Conservation (phyloP, 1,140 invertebrate species). For the Drosophila nikananu region DNA sequence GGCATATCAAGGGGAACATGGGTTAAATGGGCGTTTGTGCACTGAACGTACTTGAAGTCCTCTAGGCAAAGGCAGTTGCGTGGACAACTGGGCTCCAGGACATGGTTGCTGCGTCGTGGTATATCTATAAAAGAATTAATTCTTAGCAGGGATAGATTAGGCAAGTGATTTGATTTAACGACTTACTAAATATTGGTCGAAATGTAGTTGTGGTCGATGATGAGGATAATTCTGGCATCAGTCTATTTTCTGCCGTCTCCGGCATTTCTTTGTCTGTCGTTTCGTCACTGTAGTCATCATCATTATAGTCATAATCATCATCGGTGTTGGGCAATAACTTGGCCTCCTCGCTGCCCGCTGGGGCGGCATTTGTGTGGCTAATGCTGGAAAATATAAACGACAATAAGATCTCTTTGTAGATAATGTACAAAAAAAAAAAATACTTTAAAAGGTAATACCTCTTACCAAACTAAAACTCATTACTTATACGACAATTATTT, state of each 20-base stretch:
- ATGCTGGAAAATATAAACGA: slow-evolving; percentile 49
- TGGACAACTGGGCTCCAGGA: slow-evolving; percentile 77
- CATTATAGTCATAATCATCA: slow-evolving; percentile 51
- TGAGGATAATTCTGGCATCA: slow-evolving; percentile 45
- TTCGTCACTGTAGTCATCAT: slow-evolving; percentile 63
- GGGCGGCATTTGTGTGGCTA: slow-evolving; percentile 65
- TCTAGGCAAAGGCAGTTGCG: slow-evolving; percentile 72
- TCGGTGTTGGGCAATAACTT: slow-evolving; percentile 28
- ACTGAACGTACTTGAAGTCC: slow-evolving; percentile 72
- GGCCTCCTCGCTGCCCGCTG: slow-evolving; percentile 43
- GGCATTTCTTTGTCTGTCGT: slow-evolving; percentile 26
- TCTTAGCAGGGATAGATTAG: neutral
- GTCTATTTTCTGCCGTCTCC: slow-evolving; percentile 60
- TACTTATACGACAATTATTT: slow-evolving; percentile 42
- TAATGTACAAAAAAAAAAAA: no score
- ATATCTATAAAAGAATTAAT: slow-evolving; percentile 39
- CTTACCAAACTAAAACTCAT: slow-evolving; percentile 10
- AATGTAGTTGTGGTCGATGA: slow-evolving; percentile 69
- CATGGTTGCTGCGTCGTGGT: slow-evolving; percentile 76
- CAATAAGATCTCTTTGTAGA: neutral
- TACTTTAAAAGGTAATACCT: neutral
- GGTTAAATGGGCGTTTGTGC: slow-evolving; percentile 64
- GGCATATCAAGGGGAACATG: slow-evolving; percentile 78
- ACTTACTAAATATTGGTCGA: slow-evolving; percentile 74
- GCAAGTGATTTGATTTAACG: neutral